Evolutionary conservation across 2,113 vertebrate genomes (phyloP).

Genomic region (Cebus imitator): DNA sequence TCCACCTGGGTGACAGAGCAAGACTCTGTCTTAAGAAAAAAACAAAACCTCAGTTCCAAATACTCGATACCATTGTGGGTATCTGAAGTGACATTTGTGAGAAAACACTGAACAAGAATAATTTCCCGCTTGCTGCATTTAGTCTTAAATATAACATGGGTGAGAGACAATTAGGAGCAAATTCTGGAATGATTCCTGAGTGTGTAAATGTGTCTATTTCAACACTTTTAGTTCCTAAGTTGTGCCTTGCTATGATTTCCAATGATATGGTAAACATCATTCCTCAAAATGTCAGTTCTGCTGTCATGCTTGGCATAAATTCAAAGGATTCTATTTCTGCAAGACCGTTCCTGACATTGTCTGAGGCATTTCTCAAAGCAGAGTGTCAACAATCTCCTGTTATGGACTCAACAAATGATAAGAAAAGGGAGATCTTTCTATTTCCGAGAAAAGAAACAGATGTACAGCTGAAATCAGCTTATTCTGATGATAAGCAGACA

Average conservation of each 20-base stretch:
- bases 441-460: background rate
- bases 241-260: background rate
- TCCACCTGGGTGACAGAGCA: too few relatives aligned
- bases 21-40: too few relatives aligned
- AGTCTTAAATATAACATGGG: background rate
- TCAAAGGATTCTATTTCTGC: slow-evolving; percentile 2
- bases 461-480: background rate
- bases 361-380: background rate
- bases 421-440: background rate
- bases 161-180: background rate
- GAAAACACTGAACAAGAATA: slow-evolving; percentile 1
- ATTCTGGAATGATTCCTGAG: background rate
- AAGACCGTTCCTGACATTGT: background rate
- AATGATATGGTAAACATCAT: slow-evolving; percentile 26
- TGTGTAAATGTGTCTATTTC: background rate
- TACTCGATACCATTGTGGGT: background rate
- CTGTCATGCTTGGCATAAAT: background rate
- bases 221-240: slow-evolving; percentile 9
- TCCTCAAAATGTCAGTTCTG: slow-evolving; percentile 43
- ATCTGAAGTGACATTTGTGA: slow-evolving; percentile 56
- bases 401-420: background rate
- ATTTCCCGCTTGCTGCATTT: background rate
- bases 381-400: background rate
- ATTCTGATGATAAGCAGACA: background rate
- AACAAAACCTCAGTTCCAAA: slow-evolving; percentile 43